Base-by-base conservation (phyloP, 2,797 vertebrate genomes). In the Takifugu rubripes region DNA sequence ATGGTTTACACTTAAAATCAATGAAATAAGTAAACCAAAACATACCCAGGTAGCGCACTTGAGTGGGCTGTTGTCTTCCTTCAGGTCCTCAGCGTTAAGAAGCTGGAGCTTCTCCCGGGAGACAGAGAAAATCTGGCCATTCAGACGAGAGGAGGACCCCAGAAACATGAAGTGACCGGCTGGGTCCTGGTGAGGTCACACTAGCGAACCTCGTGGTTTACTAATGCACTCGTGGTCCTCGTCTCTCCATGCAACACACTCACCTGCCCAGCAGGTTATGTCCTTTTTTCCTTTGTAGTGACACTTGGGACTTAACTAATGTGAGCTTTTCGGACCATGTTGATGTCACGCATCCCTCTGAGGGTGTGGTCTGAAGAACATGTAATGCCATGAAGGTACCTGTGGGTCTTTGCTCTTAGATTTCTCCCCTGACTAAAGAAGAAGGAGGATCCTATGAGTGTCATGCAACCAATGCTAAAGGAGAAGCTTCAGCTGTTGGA, bases 111-210 rank as follows among this genome's bases (percentile, higher is more conserved):
- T 25, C 89, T 97, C 63, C 96, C 96, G 49, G 95, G 94, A 50
- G 95, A 97, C 82, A 79, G 90, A 51, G 94, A 96, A 52, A 97
- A 97, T 78, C 86, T 97, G 80, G 95, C 95, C 0, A 91, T 98
- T 66, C 96, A 97, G 87, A 95, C 93, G 1, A 88, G 95, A 4
- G 95, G 95, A 10, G 96, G 95, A 7, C 95, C 96, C 0, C 95
- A 97, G 77, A 98, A 97, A 64, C 94, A 97, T 0, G 93, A 97
- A 89, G 95, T 96, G 56, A 98, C 95, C 0, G 95, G 96, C 60
- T 97, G 96, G 96, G 94, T 98, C 21, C 92, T 98, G 68, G 96
- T 98, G 36, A 40, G 36, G 1, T 36, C 10, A 5, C 11, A 10
- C 12, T 6, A 17, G 43, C 4, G 43, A 16, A 44, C 43, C 36